A percentile compares a stretch with the other conserved stretches of the same genome.
These are phyloP conservation scores for Nomada lathburiana DNA, from an alignment of 2,888 invertebrate species.

Conservation along the genomic window DNA sequence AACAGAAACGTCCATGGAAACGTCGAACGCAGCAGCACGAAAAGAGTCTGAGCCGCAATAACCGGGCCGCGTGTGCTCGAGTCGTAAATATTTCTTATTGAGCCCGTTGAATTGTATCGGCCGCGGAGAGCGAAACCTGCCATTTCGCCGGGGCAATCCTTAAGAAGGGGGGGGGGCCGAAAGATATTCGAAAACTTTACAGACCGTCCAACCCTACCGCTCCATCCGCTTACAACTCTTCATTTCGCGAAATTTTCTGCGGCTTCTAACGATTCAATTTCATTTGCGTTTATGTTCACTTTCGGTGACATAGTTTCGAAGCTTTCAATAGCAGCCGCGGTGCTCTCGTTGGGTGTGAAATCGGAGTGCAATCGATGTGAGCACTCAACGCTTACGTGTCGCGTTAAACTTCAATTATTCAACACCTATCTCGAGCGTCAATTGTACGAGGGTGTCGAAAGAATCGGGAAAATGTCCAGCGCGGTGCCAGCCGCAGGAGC, in stretches of 20 bases:
- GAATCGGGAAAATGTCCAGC: slow-evolving; percentile 18
- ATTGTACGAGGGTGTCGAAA: background rate
- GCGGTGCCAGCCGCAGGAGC: background rate
- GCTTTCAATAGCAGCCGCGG: no score
- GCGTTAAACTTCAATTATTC: background rate
- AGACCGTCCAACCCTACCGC: slow-evolving; percentile 26
- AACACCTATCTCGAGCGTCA: background rate
- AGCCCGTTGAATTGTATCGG: slow-evolving; percentile 47
- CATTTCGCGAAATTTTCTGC: background rate
- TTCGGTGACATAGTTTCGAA: background rate
- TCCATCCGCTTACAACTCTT: slow-evolving; percentile 28
- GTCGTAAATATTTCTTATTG: slow-evolving; percentile 69
- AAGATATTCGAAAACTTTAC: slow-evolving; percentile 55
- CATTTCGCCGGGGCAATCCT: slow-evolving; percentile 30
- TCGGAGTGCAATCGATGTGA: background rate
- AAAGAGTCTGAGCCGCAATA: slow-evolving; percentile 57
- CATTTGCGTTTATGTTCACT: slow-evolving; percentile 19
- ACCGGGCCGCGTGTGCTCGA: slow-evolving; percentile 54
- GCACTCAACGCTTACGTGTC: background rate
- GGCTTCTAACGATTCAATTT: background rate
- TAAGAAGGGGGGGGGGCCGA: slow-evolving; percentile 13
- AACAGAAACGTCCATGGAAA: slow-evolving; percentile 36
- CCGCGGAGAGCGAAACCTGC: slow-evolving; percentile 18
- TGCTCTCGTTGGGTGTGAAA: background rate
- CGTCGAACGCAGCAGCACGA: slow-evolving; percentile 51